phyloP scores from a whole-genome alignment of 2,888 invertebrate species.

The Rhodophaea formosa region DNA sequence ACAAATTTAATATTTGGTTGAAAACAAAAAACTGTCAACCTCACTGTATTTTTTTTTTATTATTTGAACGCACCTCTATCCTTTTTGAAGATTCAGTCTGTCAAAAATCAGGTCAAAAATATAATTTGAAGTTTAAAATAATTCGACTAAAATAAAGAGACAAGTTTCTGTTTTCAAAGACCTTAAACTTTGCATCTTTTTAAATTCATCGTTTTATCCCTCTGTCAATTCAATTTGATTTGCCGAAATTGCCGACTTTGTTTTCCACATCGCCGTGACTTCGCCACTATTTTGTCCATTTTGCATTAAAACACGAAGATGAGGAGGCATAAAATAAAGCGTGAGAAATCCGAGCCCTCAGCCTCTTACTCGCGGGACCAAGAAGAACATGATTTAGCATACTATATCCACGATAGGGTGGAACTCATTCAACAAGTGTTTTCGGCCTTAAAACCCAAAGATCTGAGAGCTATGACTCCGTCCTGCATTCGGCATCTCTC shows the following conservation, averaged over 20 bases:
- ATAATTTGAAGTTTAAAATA: too few species aligned
- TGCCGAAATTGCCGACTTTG: too few species aligned
- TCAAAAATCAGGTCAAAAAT: too few species aligned
- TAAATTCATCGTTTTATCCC: too few species aligned
- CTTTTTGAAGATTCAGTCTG: too few species aligned
- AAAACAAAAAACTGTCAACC: too few species aligned
- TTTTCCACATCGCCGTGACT: too few species aligned
- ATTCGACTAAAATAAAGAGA: too few species aligned
- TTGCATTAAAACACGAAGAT: slow-evolving; percentile 22
- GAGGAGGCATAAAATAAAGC: slow-evolving; percentile 59
- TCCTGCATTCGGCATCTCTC: slow-evolving; percentile 68
- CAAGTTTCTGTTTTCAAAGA: too few species aligned
- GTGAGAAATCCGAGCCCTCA: slow-evolving; percentile 50
- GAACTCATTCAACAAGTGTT: slow-evolving; percentile 83
- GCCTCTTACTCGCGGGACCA: slow-evolving; percentile 35
- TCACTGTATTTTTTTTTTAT: not conserved
- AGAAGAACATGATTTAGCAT: slow-evolving; percentile 76
- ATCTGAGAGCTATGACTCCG: slow-evolving; percentile 79
- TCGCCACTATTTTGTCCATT: not conserved
- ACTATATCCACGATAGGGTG: slow-evolving; percentile 81
- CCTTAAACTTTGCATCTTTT: too few species aligned
- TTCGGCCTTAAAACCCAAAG: slow-evolving; percentile 78
- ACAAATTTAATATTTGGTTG: too few species aligned
- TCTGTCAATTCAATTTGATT: too few species aligned
- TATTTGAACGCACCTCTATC: not conserved